Conservation (phyloP, 2,888 invertebrate species). For the Mellilla xanthometata region DNA sequence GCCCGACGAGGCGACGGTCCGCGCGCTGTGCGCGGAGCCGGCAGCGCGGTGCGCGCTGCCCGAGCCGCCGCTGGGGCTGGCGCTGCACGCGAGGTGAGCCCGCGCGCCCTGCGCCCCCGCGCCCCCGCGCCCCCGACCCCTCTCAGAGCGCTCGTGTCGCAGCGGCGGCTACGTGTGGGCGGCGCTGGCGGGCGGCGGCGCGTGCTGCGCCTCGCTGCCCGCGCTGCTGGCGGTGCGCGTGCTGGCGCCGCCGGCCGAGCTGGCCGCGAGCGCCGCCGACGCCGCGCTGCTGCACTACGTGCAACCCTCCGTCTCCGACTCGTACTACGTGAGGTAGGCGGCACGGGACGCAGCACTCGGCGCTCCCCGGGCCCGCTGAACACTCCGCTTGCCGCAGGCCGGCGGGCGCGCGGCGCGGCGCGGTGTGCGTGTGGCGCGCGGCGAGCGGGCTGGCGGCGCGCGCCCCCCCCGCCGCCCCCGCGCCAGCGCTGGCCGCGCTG, state of each 20-base stretch:
- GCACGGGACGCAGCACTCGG: no score
- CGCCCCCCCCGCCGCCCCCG: constrained; percentile 1
- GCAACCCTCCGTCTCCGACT: constrained; percentile 41
- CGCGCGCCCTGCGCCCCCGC: no score
- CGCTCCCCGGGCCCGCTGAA: no score
- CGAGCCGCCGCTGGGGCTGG: constrained; percentile 45
- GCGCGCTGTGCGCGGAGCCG: constrained; percentile 49
- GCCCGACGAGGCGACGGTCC: constrained; percentile 42
- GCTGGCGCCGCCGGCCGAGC: constrained; percentile 23
- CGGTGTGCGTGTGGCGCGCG: constrained; percentile 21
- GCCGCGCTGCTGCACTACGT: constrained; percentile 39
- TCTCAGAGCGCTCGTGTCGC: constrained; percentile 8
- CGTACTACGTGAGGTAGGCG: constrained; percentile 42
- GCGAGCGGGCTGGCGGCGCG: constrained; percentile 6
- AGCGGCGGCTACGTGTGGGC: constrained; percentile 57
- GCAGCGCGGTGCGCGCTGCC: constrained; percentile 26
- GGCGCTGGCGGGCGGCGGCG: constrained; percentile 42
- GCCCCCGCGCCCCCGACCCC: background rate
- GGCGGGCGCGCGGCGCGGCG: constrained; percentile 27
- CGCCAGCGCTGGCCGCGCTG: constrained; percentile 12
- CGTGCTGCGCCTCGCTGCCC: constrained; percentile 48
- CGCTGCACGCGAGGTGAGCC: constrained; percentile 40
- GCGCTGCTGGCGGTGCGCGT: constrained; percentile 42
- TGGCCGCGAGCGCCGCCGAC: constrained; percentile 4
- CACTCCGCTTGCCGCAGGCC: constrained; percentile 26